Evolutionary conservation across 2,888 invertebrate genomes (phyloP), one percentile per base, ranked within the genome.

Genomic region (Octonoba sinensis): DNA sequence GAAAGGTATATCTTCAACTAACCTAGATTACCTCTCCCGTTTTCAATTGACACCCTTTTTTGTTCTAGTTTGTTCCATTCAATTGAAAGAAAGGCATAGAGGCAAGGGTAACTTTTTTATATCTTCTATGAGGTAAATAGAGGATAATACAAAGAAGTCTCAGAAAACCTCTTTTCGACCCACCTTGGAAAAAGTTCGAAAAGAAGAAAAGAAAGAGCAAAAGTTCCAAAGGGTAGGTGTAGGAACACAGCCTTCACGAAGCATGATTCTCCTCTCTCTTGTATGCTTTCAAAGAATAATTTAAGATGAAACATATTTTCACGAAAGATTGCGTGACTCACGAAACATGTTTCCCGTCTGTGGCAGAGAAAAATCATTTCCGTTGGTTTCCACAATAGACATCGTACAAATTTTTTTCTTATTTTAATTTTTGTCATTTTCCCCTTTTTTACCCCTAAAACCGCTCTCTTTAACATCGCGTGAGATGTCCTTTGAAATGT

Each of bases 291-390:
- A 64, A 73, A 79, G 79, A 79, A 79, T 79, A 79, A 79, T 79
- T 79, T 79, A 73, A 79, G 79, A 79, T 73, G 79, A 72, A 77
- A 72, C 78, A 78, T 72, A 72, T 69, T 73, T 79, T 79, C 79
- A 79, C 79, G 79, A 67, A 60, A 79, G 24, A 47, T 79, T 69
- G 79, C 79, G 79, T 79, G 79, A 79, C 47, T 60, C 67, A 73
- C 73, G 79, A 27, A 73, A 73, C 67, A 69, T 79, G 73, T 79
- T 79, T 79, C 59, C 79, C 73, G 62, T 73, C 73, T 67, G 59
- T 72, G 73, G 79, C 79, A 56, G 79, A 73, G 79, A 73, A 73
- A 79, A 79, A 79, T 73, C 67, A 73, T 73, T 79, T 79, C 73
- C 79, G 73, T 62, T 54, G 22, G 66, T 18, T 65, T 72, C 64